Percentiles rank a stretch among this genome's conserved stretches.
Evolutionary conservation across 2,113 vertebrate species (phyloP).

Genomic region (Caranx ignobilis): DNA sequence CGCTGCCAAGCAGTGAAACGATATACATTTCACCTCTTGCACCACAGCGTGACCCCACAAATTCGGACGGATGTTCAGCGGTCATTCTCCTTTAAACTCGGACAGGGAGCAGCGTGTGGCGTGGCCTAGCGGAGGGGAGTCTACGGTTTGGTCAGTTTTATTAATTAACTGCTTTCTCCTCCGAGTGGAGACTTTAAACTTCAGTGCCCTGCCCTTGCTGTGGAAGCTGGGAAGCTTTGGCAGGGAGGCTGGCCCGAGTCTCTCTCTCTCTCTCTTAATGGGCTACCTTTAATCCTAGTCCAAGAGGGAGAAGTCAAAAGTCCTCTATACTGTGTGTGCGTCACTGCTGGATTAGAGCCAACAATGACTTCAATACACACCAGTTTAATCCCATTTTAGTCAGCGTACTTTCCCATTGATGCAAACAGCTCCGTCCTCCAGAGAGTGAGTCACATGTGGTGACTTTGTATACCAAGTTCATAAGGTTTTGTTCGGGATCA

Average conservation of each 20-base stretch:
- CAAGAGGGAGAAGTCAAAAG: constrained; percentile 50
- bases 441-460: constrained; percentile 32
- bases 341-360: constrained; percentile 47
- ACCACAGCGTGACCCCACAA: constrained; percentile 33
- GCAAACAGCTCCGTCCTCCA: constrained; percentile 23
- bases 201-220: constrained; percentile 24
- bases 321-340: not conserved
- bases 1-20: constrained; percentile 21
- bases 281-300: constrained; percentile 57
- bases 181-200: constrained; percentile 40
- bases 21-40: constrained; percentile 41
- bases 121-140: constrained; percentile 23
- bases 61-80: constrained; percentile 36
- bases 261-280: constrained; percentile 15
- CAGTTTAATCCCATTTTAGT: constrained; percentile 48
- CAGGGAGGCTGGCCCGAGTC: constrained; percentile 14
- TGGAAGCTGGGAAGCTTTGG: constrained; percentile 40
- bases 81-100: constrained; percentile 31
- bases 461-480: constrained; percentile 14
- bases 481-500: constrained; percentile 15
- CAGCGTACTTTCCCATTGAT: constrained; percentile 15
- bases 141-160: constrained; percentile 31
- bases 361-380: constrained; percentile 30
- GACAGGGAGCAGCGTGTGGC: constrained; percentile 4
- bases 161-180: constrained; percentile 49